Base-by-base conservation (phyloP, 2,113 vertebrate species). In the Corythornis cristatus region DNA sequence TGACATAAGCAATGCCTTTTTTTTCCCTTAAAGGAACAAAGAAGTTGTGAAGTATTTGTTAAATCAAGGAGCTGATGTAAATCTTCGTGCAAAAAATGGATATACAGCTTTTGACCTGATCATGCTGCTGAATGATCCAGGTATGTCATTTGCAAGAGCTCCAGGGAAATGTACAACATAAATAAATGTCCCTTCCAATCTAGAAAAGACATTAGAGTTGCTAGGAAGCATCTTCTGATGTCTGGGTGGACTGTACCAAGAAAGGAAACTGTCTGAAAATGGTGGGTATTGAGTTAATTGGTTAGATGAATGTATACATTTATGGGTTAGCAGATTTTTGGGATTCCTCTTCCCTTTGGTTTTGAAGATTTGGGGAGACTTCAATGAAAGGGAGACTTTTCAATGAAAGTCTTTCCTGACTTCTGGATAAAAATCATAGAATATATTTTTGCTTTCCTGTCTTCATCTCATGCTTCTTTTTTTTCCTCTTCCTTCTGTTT, bases 101-200 rank as follows among this genome's bases (percentile, higher is more conserved):
- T 99, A 99, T 96, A 99, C 99, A 3, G 99, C 99, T 76, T 99
- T 99, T 97, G 99, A 99, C 96, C 96, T 99, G 40, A 99, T 99
- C 62, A 99, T 99, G 99, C 97, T 99, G 76, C 98, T 99, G 77
- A 99, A 99, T 26, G 99, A 99, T 85, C 99, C 99, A 88, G 99
- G 99, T 99, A 97, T 65, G 93, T 88, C 86, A 64, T 62, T 82
- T 85, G 22, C 46, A 72, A 87, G 50, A 77, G 5, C 40, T 33
- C 9, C 14, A 26, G 29, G 25, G 45, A 88, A 87, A 60, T 11
- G 15, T 64, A 45, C 31, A 60, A 29, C 8, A 15, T 37, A 61
- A 83, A 73, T 72, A 70, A 6, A 29, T 11, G 18, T 65, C 9
- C 23, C 8, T 73, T 90, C 11, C n/a, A 29, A 5, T 51, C 12